Evolutionary conservation across 2,888 invertebrate species (phyloP).

Genomic region (Drosophila meridiana): DNA sequence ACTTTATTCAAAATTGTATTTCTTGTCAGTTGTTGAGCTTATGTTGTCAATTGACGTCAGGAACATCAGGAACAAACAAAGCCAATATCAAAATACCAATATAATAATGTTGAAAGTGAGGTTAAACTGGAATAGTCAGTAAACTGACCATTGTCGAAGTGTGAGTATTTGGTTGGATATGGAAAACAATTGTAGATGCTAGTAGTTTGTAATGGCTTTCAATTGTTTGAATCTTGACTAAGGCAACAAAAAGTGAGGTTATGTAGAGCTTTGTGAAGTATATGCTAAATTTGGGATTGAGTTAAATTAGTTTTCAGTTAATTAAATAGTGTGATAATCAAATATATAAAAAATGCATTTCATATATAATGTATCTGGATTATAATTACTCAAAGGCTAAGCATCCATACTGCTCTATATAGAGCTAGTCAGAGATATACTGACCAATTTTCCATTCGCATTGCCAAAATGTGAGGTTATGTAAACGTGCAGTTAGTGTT

Average conservation of each 20-base stretch:
- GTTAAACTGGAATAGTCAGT: background rate
- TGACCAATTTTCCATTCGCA: background rate
- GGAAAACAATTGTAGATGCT: background rate
- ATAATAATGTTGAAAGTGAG: background rate
- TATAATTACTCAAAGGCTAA: background rate
- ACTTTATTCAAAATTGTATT: constrained; percentile 17
- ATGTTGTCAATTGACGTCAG: background rate
- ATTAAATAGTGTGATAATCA: too few species aligned
- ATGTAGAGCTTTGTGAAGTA: background rate
- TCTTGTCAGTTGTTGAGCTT: background rate
- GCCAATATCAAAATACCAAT: background rate
- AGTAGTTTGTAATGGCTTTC: too few species aligned
- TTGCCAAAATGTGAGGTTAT: background rate
- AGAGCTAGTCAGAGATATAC: background rate
- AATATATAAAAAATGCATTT: too few species aligned
- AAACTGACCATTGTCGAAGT: background rate
- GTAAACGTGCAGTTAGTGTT: background rate
- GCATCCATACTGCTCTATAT: background rate
- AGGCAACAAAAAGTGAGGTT: background rate
- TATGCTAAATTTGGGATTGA: too few species aligned
- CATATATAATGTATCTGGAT: background rate
- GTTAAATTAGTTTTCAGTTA: too few species aligned
- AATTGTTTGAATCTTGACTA: background rate
- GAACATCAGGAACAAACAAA: background rate
- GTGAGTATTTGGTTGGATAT: background rate